Base-by-base conservation (phyloP, 2,888 invertebrate genomes). In the Acleris cristana region DNA sequence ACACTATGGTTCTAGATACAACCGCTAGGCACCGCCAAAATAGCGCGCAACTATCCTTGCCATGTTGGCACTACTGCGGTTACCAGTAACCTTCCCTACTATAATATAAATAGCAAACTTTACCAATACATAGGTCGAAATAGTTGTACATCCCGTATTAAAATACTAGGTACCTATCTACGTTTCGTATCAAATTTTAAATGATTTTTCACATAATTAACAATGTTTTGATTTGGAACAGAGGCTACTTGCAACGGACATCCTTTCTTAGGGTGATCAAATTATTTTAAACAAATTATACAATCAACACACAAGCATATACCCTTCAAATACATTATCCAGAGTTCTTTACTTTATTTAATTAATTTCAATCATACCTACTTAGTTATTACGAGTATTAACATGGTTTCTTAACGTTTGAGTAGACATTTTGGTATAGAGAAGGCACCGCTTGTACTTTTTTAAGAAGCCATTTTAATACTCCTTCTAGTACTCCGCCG, bases 111-210 rank as follows among this genome's bases (percentile, higher is more conserved):
- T 84, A 84, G 82, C 84, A 83, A 83, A 83, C 78, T 70, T 78
- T 74, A 77, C 76, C 70, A 74, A 73, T 74, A 79, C 75, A 79
- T 79, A 81, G 78, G 76, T 83, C 78, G 79, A 81, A 83, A 83
- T 79, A 83, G 83, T 85, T 87, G 84, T 87, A 88, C 85, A 88
- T 85, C 84, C 84, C 86, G 86, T 90, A 90, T 90, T 91, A 88
- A 88, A 90, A 90, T 90, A 89, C 87, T 91, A 67, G 49, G 58
- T 92, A 91, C 90, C 92, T 91, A 92, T 83, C 91, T 91, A 92
- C 86, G 76, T 85, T 89, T 90, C 87, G 86, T 91, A 91, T 90
- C 88, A 90, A 90, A 90, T 88, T 87, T 85, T 86, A 81, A 81
- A 84, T 85, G 84, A 78, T 80, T 82, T 72, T 74, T 74, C 79